phyloP scores from a whole-genome alignment of 2,888 invertebrate species.

The Drosophila emarginata region DNA sequence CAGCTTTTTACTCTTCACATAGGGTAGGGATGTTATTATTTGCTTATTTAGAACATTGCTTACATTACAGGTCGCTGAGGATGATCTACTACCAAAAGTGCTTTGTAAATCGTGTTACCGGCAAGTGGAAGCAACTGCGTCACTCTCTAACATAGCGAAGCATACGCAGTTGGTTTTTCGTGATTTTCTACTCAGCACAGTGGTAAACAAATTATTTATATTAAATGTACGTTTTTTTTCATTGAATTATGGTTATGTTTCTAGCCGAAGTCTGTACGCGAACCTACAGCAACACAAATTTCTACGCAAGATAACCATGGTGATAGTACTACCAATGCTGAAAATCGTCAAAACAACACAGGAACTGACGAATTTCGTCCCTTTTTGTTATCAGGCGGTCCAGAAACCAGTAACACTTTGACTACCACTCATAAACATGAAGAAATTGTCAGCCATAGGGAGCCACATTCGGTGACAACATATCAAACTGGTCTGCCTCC shows the following conservation, averaged over 20 bases:
- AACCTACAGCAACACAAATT: conserved; percentile 31
- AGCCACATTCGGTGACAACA: neutral
- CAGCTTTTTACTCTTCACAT: neutral
- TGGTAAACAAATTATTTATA: conserved; percentile 53
- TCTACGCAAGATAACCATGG: neutral
- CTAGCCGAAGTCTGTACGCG: conserved; percentile 58
- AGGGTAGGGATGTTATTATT: neutral
- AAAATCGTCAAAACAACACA: conserved; percentile 5
- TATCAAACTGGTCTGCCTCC: neutral
- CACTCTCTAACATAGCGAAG: conserved; percentile 79
- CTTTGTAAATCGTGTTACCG: conserved; percentile 80
- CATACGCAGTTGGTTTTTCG: conserved; percentile 79
- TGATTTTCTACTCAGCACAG: conserved; percentile 74
- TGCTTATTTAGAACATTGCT: neutral
- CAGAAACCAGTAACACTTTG: conserved; percentile 44
- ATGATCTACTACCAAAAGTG: conserved; percentile 79
- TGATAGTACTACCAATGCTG: neutral
- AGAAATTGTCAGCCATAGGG: conserved; percentile 16
- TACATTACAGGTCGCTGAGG: conserved; percentile 72
- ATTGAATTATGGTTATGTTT: neutral
- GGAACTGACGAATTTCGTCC: conserved; percentile 54
- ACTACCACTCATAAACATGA: conserved; percentile 11
- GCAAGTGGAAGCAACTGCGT: conserved; percentile 80
- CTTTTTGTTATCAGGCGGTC: conserved; percentile 42
- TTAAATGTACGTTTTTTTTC: neutral